A percentile compares a stretch with the other conserved stretches of the same genome.
Evolutionary conservation across 2,113 vertebrate species (phyloP).

Genomic region (Syrmaticus mikado): DNA sequence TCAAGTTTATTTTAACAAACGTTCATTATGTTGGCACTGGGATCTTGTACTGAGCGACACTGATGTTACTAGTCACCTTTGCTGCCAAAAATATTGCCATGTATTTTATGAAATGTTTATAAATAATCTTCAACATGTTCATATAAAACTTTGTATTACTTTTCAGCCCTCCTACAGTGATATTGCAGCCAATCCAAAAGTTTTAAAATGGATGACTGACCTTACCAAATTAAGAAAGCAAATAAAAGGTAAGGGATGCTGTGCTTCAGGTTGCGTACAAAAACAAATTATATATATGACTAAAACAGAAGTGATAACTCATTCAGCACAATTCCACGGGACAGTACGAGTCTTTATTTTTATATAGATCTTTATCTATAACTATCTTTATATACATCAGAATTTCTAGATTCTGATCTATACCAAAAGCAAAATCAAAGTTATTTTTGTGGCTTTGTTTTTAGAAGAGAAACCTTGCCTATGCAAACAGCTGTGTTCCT

Average conservation of each 20-base stretch:
- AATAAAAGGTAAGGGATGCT: slow-evolving; percentile 89
- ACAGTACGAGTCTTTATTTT: background rate
- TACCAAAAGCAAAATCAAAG: background rate
- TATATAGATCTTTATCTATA: no score
- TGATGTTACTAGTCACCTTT: background rate
- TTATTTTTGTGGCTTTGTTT: background rate
- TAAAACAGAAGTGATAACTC: background rate
- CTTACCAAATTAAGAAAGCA: slow-evolving; percentile 95
- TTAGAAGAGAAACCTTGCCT: background rate
- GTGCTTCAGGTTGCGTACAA: background rate
- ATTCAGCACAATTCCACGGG: background rate
- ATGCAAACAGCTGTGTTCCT: accelerated
- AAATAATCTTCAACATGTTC: background rate
- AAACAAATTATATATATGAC: background rate
- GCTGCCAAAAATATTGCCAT: background rate
- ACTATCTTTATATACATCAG: no score
- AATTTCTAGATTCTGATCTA: background rate
- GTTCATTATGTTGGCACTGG: background rate
- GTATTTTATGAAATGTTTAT: background rate
- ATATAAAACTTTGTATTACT: background rate
- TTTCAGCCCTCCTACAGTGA: slow-evolving; percentile 93
- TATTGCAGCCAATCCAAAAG: slow-evolving; percentile 96
- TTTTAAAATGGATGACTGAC: slow-evolving; percentile 98
- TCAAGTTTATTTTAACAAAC: background rate
- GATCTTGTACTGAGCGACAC: background rate